These are phyloP conservation scores for Lagodon rhomboides DNA, from an alignment of 2,797 vertebrate species.

Conservation along the genomic window DNA sequence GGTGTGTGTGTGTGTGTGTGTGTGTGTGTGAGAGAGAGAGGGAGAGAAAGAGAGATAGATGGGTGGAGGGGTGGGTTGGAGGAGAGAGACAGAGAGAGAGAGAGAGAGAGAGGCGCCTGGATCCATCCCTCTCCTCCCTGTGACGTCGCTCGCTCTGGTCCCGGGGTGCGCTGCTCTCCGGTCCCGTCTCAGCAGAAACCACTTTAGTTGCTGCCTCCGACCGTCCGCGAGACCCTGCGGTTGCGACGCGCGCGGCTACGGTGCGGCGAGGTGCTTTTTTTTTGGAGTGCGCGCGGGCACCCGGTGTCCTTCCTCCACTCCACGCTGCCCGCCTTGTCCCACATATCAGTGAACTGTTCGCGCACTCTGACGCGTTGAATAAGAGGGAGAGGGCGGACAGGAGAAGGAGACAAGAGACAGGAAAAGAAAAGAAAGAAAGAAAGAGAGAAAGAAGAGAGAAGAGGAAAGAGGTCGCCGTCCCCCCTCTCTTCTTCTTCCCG, in stretches of 20 bases:
- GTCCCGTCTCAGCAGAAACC: slow-evolving; percentile 75
- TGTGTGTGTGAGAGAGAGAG: neutral
- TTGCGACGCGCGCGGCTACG: slow-evolving; percentile 41
- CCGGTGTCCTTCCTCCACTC: slow-evolving; percentile 41
- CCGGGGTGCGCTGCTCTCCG: slow-evolving; percentile 73
- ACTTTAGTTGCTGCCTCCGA: slow-evolving; percentile 61
- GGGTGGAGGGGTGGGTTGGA: neutral
- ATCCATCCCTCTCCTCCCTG: slow-evolving; percentile 79
- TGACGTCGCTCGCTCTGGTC: slow-evolving; percentile 88
- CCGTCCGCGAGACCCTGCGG: slow-evolving; percentile 43
- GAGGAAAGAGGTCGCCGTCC: slow-evolving; percentile 66
- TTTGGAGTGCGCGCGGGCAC: slow-evolving; percentile 17
- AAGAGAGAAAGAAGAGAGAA: slow-evolving; percentile 33
- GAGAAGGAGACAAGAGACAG: neutral
- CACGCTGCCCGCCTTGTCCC: slow-evolving; percentile 53
- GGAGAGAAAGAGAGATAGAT: neutral
- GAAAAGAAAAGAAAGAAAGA: neutral
- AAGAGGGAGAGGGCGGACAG: slow-evolving; percentile 8
- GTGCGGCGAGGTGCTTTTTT: slow-evolving; percentile 33
- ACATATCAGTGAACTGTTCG: slow-evolving; percentile 62
- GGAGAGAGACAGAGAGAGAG: neutral
- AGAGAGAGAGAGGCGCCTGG: slow-evolving; percentile 34
- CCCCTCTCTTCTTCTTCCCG: slow-evolving; percentile 45
- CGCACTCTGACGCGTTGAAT: too few species aligned
- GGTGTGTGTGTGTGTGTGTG: neutral